Base-by-base conservation (phyloP, 2,113 vertebrate species). In the Rhinopithecus roxellana region DNA sequence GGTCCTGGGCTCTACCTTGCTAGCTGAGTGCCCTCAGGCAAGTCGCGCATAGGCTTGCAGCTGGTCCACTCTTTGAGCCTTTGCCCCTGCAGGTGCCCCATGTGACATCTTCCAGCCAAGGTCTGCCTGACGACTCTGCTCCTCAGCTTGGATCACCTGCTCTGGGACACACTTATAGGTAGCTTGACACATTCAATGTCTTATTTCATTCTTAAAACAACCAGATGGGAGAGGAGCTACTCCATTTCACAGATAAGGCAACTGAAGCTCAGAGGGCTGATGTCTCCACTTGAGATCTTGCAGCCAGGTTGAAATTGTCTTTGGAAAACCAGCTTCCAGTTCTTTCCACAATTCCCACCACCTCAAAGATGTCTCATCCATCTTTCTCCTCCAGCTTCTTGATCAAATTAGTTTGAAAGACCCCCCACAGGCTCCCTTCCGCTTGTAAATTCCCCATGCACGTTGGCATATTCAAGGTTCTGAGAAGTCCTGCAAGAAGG, bases 401-500 rank as follows among this genome's bases (percentile, higher is more conserved):
- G n/a, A 35, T 40, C 35, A 7, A 1, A 25, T 14, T 52, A 27
- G 2, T 52, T 35, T 40, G 11, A 72, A 55, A 86, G 25, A 74
- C 59, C 38, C 1, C 13, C 8, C 27, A 32, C 23, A 1, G 5
- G 0, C 20, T 57, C 18, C 27, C 64, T 35, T 89, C 12, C 30
- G 50, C 38, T 89, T 67, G 13, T 64, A 35, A 89, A 9, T 74
- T 87, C n/a, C 20, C 7, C 7, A 0, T 0, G 14, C 38, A 6
- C 1, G 0, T 1, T 8, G 25, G 27, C 35, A 12, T 4, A 35
- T 32, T 70, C n/a, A 40, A 55, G 64, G 25, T 43, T 50, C 90
- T 85, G 94, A 91, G 72, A 88, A 91, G 17, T 40, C 69, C 59
- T 59, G 23, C 9, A 45, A 27, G 40, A 52, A 80, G 57, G 38